These are phyloP conservation scores for Carassius gibelio DNA, from an alignment of 2,113 vertebrate genomes.

Conservation along the genomic window DNA sequence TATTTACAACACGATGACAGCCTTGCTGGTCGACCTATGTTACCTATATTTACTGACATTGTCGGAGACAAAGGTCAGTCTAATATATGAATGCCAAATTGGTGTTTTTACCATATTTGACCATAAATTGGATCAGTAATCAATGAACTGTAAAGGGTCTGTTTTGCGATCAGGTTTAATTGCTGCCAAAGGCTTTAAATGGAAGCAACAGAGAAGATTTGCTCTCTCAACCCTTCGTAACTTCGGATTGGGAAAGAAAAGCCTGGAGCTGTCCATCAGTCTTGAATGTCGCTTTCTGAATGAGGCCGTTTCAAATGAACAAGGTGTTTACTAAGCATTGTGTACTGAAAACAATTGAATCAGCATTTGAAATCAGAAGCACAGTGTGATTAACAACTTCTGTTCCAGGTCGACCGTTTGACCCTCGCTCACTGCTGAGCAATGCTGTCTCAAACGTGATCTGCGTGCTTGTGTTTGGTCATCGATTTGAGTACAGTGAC, in stretches of 20 bases:
- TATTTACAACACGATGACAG: too few relatives aligned
- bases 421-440: constrained; percentile 15
- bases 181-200: constrained; percentile 61
- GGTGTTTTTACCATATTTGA: too few relatives aligned
- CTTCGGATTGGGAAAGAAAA: too few relatives aligned
- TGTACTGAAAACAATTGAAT: neutral
- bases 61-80: too few relatives aligned
- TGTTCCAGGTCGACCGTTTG: constrained; percentile 11
- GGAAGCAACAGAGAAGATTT: constrained; percentile 76
- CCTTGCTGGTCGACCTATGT: too few relatives aligned
- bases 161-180: constrained; percentile 65
- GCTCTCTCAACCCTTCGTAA: too few relatives aligned
- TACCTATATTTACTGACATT: too few relatives aligned
- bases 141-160: too few relatives aligned
- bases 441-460: constrained; percentile 55
- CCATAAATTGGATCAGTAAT: too few relatives aligned
- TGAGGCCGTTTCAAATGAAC: constrained; percentile 68
- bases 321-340: constrained; percentile 64
- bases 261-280: constrained; percentile 69
- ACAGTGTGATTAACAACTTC: neutral
- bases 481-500: constrained; percentile 69
- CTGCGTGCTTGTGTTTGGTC: too few relatives aligned
- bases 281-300: constrained; percentile 71
- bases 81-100: too few relatives aligned
- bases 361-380: neutral